Evolutionary conservation across 2,113 vertebrate genomes (phyloP), one percentile per base, ranked within the genome.

Genomic region (Brachyhypopomus gauderio): DNA sequence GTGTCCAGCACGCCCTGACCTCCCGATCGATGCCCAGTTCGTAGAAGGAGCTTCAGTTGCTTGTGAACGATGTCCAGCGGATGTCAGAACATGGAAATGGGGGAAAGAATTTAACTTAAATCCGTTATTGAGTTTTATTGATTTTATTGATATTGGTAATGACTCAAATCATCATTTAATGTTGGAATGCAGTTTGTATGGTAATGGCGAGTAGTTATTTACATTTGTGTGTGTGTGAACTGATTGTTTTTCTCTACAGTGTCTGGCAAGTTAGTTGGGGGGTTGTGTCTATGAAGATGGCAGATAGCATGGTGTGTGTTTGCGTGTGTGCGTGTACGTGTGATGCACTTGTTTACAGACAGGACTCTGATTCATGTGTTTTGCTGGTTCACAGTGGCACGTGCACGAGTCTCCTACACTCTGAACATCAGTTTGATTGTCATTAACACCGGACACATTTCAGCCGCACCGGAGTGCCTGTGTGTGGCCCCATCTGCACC

Each of bases 111-210:
- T 52, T 52, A 1, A 52, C 45, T 52, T 52, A 52, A 52, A 52
- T 52, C 12, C 9, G 25, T 17, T 64, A 17, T 30, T 30, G 30
- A 30, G 30, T 30, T 30, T 30, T 30, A 30, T 30, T 30, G 30
- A 30, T 30, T 3, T 30, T 30, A 30, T 30, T 30, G 30, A 30
- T 30, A 30, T 30, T 30, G 30, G 1, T 30, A 82, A 82, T 79
- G 80, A 67, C 66, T 85, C 63, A 83, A 80, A 83, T 80, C 77
- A 81, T 20, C 72, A 83, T 80, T 85, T 83, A 67, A 85, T 83
- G 73, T 85, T 82, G 67, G 81, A 77, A 72, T 76, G 80, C 30
- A 75, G 67, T 48, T 22, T 82, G 77, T 76, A 79, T 82, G 45
- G 58, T 66, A 85, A 85, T 79, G n/a, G 8, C 66, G 41, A 41